These are phyloP conservation scores for Protophormia terraenovae DNA, from an alignment of 2,888 invertebrate species.

Conservation along the genomic window DNA sequence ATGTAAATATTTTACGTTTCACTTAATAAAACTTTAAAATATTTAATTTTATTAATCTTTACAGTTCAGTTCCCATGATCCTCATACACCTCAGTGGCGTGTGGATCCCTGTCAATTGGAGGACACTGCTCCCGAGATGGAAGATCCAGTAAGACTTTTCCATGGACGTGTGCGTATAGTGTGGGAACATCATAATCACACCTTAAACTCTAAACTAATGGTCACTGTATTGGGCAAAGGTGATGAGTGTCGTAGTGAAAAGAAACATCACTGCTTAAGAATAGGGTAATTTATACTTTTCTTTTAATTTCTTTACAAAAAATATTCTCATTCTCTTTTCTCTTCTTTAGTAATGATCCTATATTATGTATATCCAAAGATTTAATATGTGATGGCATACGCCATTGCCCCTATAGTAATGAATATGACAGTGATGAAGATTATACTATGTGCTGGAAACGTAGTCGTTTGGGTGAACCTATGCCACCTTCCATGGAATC, in stretches of 20 bases:
- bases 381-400: conserved; percentile 86
- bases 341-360: conserved; percentile 74
- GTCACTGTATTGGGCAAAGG: conserved; percentile 80
- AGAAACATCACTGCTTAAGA: conserved; percentile 79
- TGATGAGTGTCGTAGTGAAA: conserved; percentile 76
- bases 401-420: conserved; percentile 86
- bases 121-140: conserved; percentile 82
- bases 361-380: conserved; percentile 85
- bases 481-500: conserved; percentile 76
- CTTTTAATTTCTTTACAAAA: not conserved
- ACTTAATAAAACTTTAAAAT: too few species aligned
- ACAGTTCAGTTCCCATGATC: conserved; percentile 79
- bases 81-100: conserved; percentile 82
- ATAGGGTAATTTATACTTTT: conserved; percentile 76
- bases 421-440: conserved; percentile 83
- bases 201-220: conserved; percentile 78
- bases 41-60: not conserved
- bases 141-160: conserved; percentile 83
- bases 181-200: conserved; percentile 81
- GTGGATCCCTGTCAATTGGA: conserved; percentile 82
- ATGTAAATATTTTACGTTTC: too few species aligned
- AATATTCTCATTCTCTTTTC: not conserved
- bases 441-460: conserved; percentile 78
- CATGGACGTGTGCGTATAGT: conserved; percentile 83
- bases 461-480: conserved; percentile 74